A percentile compares a stretch with the other conserved stretches of the same genome.
Conservation (phyloP, 2,113 vertebrate species). For the Macquaria australasica region DNA sequence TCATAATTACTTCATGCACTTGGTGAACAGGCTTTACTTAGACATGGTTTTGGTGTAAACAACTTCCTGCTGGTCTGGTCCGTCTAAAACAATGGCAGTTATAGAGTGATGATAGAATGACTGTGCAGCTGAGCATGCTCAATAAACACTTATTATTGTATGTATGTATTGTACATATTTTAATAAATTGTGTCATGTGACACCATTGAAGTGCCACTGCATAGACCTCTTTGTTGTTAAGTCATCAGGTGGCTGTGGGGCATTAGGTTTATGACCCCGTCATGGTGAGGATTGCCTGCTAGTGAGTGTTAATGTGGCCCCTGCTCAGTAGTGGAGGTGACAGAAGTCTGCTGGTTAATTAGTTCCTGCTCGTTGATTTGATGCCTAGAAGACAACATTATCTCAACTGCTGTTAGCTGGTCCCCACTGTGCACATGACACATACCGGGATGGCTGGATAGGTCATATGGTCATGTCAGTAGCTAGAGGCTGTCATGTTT, state of each 20-base stretch:
- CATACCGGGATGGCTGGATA: slow-evolving; percentile 44
- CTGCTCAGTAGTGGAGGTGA: slow-evolving; percentile 56
- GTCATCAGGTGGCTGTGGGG: slow-evolving; percentile 25
- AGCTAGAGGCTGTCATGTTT: slow-evolving; percentile 34
- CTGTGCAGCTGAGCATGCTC: background rate
- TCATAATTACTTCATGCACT: slow-evolving; percentile 1
- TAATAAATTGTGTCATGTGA: slow-evolving; percentile 20
- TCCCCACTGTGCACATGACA: slow-evolving; percentile 55
- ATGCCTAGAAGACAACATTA: slow-evolving; percentile 71
- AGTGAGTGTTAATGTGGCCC: slow-evolving; percentile 59
- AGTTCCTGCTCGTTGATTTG: slow-evolving; percentile 74
- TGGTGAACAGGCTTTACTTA: background rate
- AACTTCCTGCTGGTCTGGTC: slow-evolving; percentile 43
- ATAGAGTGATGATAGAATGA: background rate
- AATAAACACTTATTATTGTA: background rate
- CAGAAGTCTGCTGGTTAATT: slow-evolving; percentile 73
- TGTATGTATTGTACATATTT: background rate
- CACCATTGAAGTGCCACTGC: background rate
- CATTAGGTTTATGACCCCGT: slow-evolving; percentile 59
- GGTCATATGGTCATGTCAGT: slow-evolving; percentile 38
- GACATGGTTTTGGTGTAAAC: background rate
- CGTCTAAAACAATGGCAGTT: background rate
- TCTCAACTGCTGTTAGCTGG: slow-evolving; percentile 61
- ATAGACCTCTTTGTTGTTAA: slow-evolving; percentile 31
- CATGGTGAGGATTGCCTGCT: slow-evolving; percentile 64